Base-by-base conservation (phyloP, 1,140 invertebrate genomes). In the Steinernema khuongi region DNA sequence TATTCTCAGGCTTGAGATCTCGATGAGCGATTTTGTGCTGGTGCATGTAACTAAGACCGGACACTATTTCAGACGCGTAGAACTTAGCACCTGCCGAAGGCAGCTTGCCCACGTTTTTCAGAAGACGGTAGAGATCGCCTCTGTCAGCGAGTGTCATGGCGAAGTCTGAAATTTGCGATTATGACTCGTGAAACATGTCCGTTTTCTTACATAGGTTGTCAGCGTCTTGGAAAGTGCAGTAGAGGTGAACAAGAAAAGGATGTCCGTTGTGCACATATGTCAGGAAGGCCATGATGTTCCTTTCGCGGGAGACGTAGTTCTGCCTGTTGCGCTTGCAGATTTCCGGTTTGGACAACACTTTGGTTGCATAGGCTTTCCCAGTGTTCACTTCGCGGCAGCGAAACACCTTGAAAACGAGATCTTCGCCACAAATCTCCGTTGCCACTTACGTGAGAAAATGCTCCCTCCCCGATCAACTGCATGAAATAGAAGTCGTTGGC, bases 181-280 rank as follows among this genome's bases (percentile, higher is more conserved):
- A 1, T n/a, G n/a, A 19, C 17, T 29, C 14, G 1, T 1, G 1
- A 33, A 77, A 70, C 7, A 1, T 7, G 19, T 26, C 73, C 30
- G 50, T 77, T 77, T 66, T 32, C 86, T 87, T 90, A 91, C 90
- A 99, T 19, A 99, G 89, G 81, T 93, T 90, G 77, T 93, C 90
- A 26, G 89, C 80, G 86, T 98, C 95, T 88, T 99, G 96, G 88
- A 99, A 99, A 41, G 96, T 97, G 86, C 92, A 96, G 83, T 92
- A 94, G 1, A 99, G 88, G 81, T 92, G 91, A 18, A 97, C 93
- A 86, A 99, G 94, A 85, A 93, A 96, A 19, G 90, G 90, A 77
- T 88, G 87, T 41, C 86, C 85, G 1, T 85, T 83, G 75, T 81
- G 31, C 22, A 44, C 70, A 50, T 87, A 73, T 0, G 75, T 83